These are phyloP conservation scores for Alaudala cheleensis DNA, from an alignment of 2,113 vertebrate species.

Conservation along the genomic window DNA sequence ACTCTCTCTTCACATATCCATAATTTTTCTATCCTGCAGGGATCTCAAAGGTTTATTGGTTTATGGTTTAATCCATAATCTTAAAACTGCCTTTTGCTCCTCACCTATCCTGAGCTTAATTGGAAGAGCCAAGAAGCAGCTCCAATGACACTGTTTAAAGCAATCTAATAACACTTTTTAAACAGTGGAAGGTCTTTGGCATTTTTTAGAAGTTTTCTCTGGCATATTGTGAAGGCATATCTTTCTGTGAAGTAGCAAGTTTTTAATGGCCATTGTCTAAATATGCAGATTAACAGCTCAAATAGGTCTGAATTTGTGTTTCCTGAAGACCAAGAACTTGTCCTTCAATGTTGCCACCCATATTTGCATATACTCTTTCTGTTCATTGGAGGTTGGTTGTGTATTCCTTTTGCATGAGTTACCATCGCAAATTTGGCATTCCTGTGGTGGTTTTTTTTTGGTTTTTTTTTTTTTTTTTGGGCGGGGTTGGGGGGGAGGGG, in stretches of 20 bases:
- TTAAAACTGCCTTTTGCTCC: slow-evolving; percentile 6
- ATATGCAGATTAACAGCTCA: neutral
- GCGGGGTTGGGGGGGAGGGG: too few species aligned
- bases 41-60: neutral
- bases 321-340: neutral
- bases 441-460: neutral
- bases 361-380: neutral
- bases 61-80: neutral
- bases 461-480: neutral
- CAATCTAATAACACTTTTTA: neutral
- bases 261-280: neutral
- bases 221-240: neutral
- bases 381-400: neutral
- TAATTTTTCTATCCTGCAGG: neutral
- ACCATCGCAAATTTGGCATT: neutral
- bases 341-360: neutral
- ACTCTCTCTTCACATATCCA: neutral
- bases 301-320: neutral
- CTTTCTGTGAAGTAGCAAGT: neutral
- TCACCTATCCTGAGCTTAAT: neutral
- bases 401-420: neutral
- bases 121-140: neutral
- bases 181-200: neutral
- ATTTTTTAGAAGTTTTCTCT: neutral
- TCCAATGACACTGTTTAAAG: neutral